Evolutionary conservation across 1,140 invertebrate species (phyloP).

Genomic region (Lanistes nyassanus): DNA sequence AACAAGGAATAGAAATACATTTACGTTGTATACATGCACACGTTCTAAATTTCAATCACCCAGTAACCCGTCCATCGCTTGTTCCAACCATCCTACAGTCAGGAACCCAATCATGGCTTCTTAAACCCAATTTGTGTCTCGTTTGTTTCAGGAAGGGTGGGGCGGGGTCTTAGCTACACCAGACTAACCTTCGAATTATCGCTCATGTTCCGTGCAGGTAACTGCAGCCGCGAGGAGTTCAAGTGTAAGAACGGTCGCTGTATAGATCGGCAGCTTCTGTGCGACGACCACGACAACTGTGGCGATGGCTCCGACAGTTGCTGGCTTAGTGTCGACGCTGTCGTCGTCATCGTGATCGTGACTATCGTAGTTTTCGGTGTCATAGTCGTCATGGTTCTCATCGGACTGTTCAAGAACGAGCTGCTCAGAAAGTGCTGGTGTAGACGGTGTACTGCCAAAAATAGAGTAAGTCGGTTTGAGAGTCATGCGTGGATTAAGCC

Average conservation of each 20-base stretch:
- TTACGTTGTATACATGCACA: too few species aligned
- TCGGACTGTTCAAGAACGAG: slow-evolving; percentile 6
- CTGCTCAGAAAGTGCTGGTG: background rate
- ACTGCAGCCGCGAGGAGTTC: slow-evolving; percentile 12
- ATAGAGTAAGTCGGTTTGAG: too few species aligned
- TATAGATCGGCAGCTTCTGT: slow-evolving; percentile 15
- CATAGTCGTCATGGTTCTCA: slow-evolving; percentile 9
- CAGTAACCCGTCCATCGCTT: too few species aligned
- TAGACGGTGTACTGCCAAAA: too few species aligned
- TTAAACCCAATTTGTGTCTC: too few species aligned
- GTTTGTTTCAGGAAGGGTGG: too few species aligned
- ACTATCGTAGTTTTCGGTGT: slow-evolving; percentile 12
- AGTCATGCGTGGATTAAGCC: too few species aligned
- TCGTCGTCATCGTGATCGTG: slow-evolving; percentile 17
- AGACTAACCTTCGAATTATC: background rate
- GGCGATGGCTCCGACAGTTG: slow-evolving; percentile 28
- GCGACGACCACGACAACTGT: slow-evolving; percentile 31
- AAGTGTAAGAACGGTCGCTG: slow-evolving; percentile 29
- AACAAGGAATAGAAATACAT: too few species aligned
- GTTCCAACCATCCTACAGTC: too few species aligned
- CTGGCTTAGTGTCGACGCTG: background rate
- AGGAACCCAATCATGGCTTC: too few species aligned
- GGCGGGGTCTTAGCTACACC: too few species aligned
- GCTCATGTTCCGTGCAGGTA: background rate
- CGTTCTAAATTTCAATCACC: too few species aligned